Evolutionary conservation across 2,888 invertebrate species (phyloP).

Genomic region (Boloria euphrosyne): DNA sequence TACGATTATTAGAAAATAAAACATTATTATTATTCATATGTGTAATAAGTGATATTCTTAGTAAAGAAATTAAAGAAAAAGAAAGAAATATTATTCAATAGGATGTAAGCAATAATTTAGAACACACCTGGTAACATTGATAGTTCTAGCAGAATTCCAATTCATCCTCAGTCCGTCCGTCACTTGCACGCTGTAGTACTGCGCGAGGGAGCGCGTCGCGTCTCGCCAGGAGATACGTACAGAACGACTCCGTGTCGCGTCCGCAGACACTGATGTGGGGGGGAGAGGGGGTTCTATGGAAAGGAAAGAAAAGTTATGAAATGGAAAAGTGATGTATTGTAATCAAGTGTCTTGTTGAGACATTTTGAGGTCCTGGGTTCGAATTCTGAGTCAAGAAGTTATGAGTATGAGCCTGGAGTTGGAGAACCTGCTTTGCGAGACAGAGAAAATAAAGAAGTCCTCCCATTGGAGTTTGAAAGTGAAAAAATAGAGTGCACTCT

Average conservation of each 20-base stretch:
- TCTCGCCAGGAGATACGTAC: conserved; percentile 76
- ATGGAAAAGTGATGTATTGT: neutral
- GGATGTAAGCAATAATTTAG: neutral
- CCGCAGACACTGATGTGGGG: conserved; percentile 72
- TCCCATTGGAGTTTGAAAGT: too few species aligned
- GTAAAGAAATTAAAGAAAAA: too few species aligned
- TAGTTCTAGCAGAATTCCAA: conserved; percentile 68
- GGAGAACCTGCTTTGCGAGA: too few species aligned
- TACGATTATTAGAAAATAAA: too few species aligned
- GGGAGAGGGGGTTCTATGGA: conserved; percentile 71
- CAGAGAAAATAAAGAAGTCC: too few species aligned
- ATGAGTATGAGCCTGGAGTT: too few species aligned
- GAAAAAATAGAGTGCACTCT: too few species aligned
- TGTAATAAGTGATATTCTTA: too few species aligned
- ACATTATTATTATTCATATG: too few species aligned
- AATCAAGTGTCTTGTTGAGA: neutral
- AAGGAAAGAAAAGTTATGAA: neutral
- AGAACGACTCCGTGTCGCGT: conserved; percentile 70
- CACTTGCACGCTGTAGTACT: conserved; percentile 72
- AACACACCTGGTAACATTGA: conserved; percentile 72
- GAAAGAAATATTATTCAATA: too few species aligned
- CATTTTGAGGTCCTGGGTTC: too few species aligned
- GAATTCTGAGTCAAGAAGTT: too few species aligned
- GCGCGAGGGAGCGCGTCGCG: conserved; percentile 63
- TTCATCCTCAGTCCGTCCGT: conserved; percentile 62